Evolutionary conservation across 2,888 invertebrate species (phyloP).

Genomic region (Eulithis prunata): DNA sequence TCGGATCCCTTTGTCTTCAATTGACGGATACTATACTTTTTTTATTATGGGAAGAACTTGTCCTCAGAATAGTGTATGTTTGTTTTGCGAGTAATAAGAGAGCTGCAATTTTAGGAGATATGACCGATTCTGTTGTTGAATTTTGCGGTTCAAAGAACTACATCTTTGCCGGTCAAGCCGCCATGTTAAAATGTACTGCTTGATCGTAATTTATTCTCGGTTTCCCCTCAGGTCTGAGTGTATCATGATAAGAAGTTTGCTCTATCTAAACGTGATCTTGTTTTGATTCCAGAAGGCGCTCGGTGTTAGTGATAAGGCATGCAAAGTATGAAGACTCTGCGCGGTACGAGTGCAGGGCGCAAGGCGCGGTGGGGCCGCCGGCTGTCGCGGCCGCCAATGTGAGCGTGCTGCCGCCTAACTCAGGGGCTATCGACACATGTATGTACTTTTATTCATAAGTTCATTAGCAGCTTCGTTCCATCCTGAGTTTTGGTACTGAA

Average conservation of each 20-base stretch:
- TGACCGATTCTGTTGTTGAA: no score
- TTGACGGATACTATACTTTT: slow-evolving; percentile 17
- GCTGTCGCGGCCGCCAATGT: slow-evolving; percentile 83
- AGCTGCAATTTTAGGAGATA: no score
- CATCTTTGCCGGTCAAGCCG: no score
- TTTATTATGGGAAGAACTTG: slow-evolving; percentile 5
- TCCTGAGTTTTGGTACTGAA: no score
- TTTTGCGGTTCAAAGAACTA: no score
- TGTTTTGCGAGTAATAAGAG: no score
- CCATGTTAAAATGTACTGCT: no score
- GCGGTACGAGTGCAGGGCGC: slow-evolving; percentile 92
- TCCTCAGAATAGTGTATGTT: neutral
- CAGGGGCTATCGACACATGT: slow-evolving; percentile 77
- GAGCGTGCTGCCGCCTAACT: slow-evolving; percentile 71
- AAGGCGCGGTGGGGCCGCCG: slow-evolving; percentile 86
- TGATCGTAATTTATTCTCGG: no score
- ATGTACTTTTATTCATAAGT: slow-evolving; percentile 42
- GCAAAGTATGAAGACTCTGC: slow-evolving; percentile 90
- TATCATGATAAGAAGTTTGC: neutral
- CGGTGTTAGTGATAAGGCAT: slow-evolving; percentile 91
- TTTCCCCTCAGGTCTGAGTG: no score
- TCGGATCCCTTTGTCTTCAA: slow-evolving; percentile 33
- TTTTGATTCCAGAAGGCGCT: slow-evolving; percentile 88
- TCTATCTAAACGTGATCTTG: slow-evolving; percentile 26
- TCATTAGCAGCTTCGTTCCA: no score